phyloP scores from a whole-genome alignment of 2,888 invertebrate genomes.

The Lobophora halterata region DNA sequence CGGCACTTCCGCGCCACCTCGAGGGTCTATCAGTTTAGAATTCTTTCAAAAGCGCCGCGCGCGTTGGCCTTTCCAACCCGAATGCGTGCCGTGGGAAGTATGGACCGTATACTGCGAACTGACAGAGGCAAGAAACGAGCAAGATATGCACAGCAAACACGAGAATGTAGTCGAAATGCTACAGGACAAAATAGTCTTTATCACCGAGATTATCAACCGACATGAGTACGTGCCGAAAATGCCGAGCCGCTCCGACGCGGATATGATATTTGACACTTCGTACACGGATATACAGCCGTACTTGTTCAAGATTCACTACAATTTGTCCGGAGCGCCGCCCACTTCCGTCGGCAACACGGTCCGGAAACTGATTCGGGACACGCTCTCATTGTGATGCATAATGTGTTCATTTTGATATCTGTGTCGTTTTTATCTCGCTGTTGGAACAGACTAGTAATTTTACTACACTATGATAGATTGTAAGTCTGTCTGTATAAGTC shows the following conservation, averaged over 20 bases:
- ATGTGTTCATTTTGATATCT: constrained; percentile 28
- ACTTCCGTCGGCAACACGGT: constrained; percentile 93
- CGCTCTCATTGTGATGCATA: constrained; percentile 85
- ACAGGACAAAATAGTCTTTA: constrained; percentile 95
- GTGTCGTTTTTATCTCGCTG: constrained; percentile 12
- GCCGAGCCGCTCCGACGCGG: constrained; percentile 95
- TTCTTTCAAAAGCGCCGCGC: constrained; percentile 96
- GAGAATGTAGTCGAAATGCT: constrained; percentile 93
- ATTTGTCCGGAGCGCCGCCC: constrained; percentile 88
- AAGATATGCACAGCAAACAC: constrained; percentile 91
- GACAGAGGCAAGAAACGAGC: constrained; percentile 91
- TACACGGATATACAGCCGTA: constrained; percentile 98
- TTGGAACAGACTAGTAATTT: constrained; percentile 18
- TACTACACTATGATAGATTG: constrained; percentile 7
- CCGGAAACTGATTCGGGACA: constrained; percentile 94
- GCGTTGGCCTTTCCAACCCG: constrained; percentile 94
- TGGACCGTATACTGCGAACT: constrained; percentile 97
- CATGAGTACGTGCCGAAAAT: constrained; percentile 98
- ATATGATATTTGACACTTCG: constrained; percentile 96
- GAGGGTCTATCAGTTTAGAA: constrained; percentile 95
- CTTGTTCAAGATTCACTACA: constrained; percentile 94
- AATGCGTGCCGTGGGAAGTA: constrained; percentile 98
- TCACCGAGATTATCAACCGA: constrained; percentile 96
- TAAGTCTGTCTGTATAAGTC: too few relatives aligned
- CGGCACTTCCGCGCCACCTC: constrained; percentile 78